Evolutionary conservation across 2,888 invertebrate genomes (phyloP).

Genomic region (Aleiodes testaceus): DNA sequence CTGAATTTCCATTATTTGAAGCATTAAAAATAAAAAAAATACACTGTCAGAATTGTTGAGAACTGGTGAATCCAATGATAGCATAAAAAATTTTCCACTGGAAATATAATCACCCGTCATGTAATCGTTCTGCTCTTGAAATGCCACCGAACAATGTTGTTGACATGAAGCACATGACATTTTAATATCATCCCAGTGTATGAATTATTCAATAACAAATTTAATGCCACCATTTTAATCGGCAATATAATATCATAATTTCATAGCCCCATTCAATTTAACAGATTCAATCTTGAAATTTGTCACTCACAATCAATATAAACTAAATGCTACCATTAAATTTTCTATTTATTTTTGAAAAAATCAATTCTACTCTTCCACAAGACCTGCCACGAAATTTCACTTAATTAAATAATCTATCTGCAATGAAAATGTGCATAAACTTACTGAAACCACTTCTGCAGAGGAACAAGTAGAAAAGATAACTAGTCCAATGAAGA

Average conservation of each 20-base stretch:
- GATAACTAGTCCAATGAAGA: conserved; percentile 10
- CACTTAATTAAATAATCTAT: conserved; percentile 40
- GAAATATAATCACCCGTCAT: neutral
- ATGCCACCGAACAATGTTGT: conserved; percentile 19
- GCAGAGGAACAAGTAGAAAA: conserved; percentile 9
- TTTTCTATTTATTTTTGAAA: neutral
- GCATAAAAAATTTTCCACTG: conserved; percentile 34
- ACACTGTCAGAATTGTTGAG: conserved; percentile 9
- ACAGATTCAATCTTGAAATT: neutral
- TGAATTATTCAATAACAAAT: conserved; percentile 3
- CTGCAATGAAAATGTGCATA: conserved; percentile 32
- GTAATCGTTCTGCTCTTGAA: conserved; percentile 16
- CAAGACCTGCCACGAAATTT: conserved; percentile 21
- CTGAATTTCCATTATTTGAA: neutral
- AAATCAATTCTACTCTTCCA: conserved; percentile 4
- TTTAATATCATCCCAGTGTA: neutral
- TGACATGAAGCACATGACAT: conserved; percentile 26
- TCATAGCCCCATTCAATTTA: neutral
- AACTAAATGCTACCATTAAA: neutral
- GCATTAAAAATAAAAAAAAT: neutral
- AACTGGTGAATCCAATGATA: neutral
- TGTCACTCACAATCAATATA: conserved; percentile 16
- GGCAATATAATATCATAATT: neutral
- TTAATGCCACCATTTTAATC: neutral
- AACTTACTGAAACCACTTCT: conserved; percentile 34